Evolutionary conservation across 2,797 vertebrate genomes (phyloP).

Genomic region (Catamblyrhynchus diadema): DNA sequence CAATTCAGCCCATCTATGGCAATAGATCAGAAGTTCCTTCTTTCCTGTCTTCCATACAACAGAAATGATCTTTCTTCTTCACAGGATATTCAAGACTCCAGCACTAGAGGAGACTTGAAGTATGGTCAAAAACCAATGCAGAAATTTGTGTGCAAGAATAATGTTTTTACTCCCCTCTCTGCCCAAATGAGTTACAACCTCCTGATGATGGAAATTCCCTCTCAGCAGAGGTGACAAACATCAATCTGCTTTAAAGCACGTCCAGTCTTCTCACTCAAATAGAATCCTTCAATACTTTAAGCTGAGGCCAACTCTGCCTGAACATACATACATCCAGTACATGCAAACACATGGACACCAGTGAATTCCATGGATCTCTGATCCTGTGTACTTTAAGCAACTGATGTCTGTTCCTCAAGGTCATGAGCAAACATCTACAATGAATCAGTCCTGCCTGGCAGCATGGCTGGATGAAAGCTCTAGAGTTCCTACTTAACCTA

Average conservation of each 20-base stretch:
- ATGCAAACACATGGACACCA: not conserved
- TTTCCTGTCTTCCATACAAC: not conserved
- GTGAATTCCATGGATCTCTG: not conserved
- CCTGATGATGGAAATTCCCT: not conserved
- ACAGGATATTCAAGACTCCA: not conserved
- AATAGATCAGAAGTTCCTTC: not conserved
- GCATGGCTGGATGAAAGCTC: not conserved
- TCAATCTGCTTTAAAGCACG: not conserved
- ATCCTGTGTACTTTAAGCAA: not conserved
- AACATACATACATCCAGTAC: accelerated
- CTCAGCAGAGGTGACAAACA: not conserved
- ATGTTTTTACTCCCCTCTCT: not conserved
- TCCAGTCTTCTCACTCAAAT: not conserved
- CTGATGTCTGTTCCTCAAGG: not conserved
- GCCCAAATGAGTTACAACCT: not conserved
- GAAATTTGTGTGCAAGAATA: not conserved
- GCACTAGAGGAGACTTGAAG: not conserved
- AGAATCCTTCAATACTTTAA: not conserved
- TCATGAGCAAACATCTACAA: not conserved
- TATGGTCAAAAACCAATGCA: not conserved
- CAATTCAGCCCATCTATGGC: accelerated
- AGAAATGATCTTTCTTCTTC: not conserved
- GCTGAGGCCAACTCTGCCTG: not conserved
- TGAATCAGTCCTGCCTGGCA: not conserved
- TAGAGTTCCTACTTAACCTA: not conserved